Conservation (phyloP, 2,113 vertebrate species). For the Epinephelus cyanopodus region DNA sequence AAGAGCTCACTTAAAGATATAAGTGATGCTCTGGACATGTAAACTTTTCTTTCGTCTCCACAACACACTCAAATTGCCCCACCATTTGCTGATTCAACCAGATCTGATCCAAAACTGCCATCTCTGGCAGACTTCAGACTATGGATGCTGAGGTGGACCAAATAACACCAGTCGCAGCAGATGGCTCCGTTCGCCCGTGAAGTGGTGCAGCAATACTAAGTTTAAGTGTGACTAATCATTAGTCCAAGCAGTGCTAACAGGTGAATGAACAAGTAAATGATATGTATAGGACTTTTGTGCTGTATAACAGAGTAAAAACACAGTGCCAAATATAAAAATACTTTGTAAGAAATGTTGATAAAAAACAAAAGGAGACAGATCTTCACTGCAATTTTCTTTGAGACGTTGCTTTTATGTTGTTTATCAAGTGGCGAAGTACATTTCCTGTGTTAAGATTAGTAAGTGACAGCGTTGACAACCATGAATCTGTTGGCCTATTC, state of each 20-base stretch:
- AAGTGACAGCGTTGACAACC: constrained; percentile 39
- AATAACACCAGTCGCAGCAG: too few relatives aligned
- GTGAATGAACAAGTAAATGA: neutral
- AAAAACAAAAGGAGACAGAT: neutral
- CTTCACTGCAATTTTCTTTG: neutral
- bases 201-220: too few relatives aligned
- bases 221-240: too few relatives aligned
- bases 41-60: too few relatives aligned
- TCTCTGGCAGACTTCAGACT: too few relatives aligned
- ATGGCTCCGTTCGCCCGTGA: too few relatives aligned
- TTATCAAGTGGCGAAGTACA: constrained; percentile 16
- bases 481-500: constrained; percentile 43
- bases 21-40: too few relatives aligned
- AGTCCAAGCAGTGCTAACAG: neutral
- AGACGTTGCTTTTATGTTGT: constrained; percentile 20
- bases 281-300: neutral
- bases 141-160: too few relatives aligned
- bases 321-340: neutral
- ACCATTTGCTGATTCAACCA: too few relatives aligned
- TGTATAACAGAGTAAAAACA: neutral
- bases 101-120: too few relatives aligned
- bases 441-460: constrained; percentile 36
- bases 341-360: neutral
- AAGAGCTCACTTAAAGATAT: too few relatives aligned
- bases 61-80: too few relatives aligned